phyloP scores from a whole-genome alignment of 2,113 vertebrate species.

The Lophotis ruficrista region DNA sequence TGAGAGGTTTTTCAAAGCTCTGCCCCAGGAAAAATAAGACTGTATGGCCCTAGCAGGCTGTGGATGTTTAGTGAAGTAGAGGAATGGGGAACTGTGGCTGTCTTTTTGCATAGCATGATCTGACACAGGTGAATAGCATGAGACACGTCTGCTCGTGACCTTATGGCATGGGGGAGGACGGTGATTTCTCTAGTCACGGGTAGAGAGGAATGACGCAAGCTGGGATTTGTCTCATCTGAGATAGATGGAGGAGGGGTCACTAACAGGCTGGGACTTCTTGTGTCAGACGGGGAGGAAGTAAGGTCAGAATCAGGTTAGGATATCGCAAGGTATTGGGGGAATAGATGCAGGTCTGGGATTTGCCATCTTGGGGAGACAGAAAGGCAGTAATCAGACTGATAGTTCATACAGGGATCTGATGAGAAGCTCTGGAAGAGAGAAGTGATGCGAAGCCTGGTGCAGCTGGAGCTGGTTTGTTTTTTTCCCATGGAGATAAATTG shows the following conservation, averaged over 20 bases:
- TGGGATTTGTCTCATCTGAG: background rate
- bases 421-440: background rate
- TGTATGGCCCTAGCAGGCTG: background rate
- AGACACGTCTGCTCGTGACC: background rate
- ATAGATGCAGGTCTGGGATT: background rate
- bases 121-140: background rate
- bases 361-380: background rate
- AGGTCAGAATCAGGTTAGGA: background rate
- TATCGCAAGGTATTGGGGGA: background rate
- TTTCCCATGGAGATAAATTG: background rate
- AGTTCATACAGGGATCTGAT: background rate
- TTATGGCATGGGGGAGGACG: background rate
- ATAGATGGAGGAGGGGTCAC: background rate
- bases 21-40: background rate
- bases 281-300: background rate
- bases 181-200: background rate
- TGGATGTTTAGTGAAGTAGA: background rate
- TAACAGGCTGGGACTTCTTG: background rate
- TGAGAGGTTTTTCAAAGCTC: background rate
- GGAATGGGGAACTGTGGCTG: background rate
- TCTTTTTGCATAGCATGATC: background rate
- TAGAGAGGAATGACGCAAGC: background rate
- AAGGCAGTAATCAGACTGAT: background rate
- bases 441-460: background rate
- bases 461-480: background rate